Base-by-base conservation (phyloP, 2,888 invertebrate species). In the Cactoblastis cactorum region DNA sequence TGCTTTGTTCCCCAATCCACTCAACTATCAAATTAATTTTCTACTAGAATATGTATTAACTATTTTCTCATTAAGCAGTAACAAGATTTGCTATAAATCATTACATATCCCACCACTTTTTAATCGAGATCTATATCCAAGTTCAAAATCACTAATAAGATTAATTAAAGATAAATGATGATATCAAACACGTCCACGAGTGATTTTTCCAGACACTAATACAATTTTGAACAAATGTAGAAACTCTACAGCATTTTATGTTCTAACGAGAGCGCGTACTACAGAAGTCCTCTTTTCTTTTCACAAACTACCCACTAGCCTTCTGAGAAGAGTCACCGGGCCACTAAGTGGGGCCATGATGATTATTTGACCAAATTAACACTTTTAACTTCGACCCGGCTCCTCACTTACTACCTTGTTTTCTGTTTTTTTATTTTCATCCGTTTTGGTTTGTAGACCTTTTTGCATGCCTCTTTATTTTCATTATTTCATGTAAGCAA, bases 291-390 rank as follows among this genome's bases (percentile, higher is more conserved):
- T 69, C 68, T 63, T 72, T 73, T 76, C 77, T 80, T 43, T 79
- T 79, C 72, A 69, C 71, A 79, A 78, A 74, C 80, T 79, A 65
- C 69, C 73, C 70, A 69, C 76, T 61, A 73, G 77, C 80, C 80
- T 86, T 84, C 86, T 75, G 28, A 64, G 85, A 84, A 85, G 63
- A 77, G 78, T 81, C 83, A 74, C 81, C 65, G 63, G 58, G 65
- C 63, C 72, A 74, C 86, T 86, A 85, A 87, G 83, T 83, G 75
- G 77, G 62, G 63, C 75, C 78, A 84, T 87, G 80, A 86, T 84
- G 75, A 77, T 77, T 84, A 77, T 87, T 87, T 84, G 81, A 67
- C 71, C 81, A 78, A 85, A 86, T 87, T 86, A 87, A 83, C 87
- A 84, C 86, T 71, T 82, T 77, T 73, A 75, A 72, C 73, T 67